These are phyloP conservation scores for Aplysia californica DNA, from an alignment of 1,140 invertebrate genomes.

Conservation along the genomic window DNA sequence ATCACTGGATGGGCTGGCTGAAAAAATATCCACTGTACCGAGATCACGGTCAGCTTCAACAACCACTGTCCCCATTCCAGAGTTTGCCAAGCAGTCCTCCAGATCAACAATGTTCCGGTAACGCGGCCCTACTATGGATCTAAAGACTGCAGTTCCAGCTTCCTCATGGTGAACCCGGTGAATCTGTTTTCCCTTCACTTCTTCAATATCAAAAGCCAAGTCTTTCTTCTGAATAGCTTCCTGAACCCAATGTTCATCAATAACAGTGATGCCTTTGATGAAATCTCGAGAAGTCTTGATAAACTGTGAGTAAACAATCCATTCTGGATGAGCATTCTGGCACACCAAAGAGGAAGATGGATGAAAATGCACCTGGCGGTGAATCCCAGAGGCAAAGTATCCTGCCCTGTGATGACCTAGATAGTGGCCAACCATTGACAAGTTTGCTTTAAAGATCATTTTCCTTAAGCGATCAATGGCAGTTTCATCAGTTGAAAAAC, in stretches of 20 bases:
- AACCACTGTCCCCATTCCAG: slow-evolving; percentile 30
- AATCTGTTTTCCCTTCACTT: slow-evolving; percentile 28
- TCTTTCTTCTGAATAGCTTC: slow-evolving; percentile 31
- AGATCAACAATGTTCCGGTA: slow-evolving; percentile 38
- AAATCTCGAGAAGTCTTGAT: slow-evolving; percentile 55
- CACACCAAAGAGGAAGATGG: slow-evolving; percentile 50
- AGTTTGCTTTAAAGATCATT: slow-evolving; percentile 29
- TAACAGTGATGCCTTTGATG: slow-evolving; percentile 48
- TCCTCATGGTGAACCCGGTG: slow-evolving; percentile 31
- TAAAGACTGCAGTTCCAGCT: slow-evolving; percentile 40
- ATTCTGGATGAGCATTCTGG: slow-evolving; percentile 42
- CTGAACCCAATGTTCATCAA: slow-evolving; percentile 39
- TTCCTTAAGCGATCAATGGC: background rate
- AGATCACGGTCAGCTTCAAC: slow-evolving; percentile 43
- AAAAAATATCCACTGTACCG: slow-evolving; percentile 42
- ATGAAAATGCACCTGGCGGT: slow-evolving; percentile 47
- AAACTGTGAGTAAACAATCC: slow-evolving; percentile 50
- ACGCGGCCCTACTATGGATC: slow-evolving; percentile 44
- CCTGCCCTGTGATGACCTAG: slow-evolving; percentile 51
- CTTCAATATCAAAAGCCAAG: slow-evolving; percentile 35
- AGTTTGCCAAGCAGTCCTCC: slow-evolving; percentile 31
- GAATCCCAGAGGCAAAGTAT: slow-evolving; percentile 38
- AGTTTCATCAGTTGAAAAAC: slow-evolving; percentile 30
- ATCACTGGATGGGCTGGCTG: background rate
- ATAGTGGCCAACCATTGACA: slow-evolving; percentile 43